Conservation (phyloP, 2,797 vertebrate species). For the Simalia tracyae region DNA sequence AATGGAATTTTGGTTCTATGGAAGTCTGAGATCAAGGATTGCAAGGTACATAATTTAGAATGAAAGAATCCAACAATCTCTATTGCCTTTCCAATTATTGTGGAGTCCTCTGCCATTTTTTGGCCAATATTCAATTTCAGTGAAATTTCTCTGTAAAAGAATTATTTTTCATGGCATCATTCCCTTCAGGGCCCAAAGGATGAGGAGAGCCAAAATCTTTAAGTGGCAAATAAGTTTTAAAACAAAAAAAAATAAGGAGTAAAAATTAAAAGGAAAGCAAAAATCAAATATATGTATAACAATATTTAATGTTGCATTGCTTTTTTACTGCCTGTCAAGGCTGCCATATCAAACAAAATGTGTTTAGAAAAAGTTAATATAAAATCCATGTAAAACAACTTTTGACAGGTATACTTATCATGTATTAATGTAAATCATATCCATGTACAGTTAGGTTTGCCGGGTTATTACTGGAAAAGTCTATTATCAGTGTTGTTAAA, state of each 20-base stretch:
- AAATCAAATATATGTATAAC: slow-evolving; percentile 10
- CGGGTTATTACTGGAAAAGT: slow-evolving; percentile 34
- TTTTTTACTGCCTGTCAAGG: slow-evolving; percentile 51
- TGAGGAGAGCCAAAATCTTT: not conserved
- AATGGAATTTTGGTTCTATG: not conserved
- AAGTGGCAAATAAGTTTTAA: not conserved
- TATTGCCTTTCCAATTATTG: not conserved
- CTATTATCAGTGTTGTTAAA: slow-evolving; percentile 20
- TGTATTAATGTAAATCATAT: slow-evolving; percentile 11
- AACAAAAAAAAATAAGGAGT: slow-evolving; percentile 23
- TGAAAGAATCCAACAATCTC: not conserved
- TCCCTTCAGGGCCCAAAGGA: not conserved
- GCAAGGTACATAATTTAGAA: not conserved
- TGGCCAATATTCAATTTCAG: not conserved
- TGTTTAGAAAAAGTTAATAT: slow-evolving; percentile 36
- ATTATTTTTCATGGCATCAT: not conserved
- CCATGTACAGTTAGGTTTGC: slow-evolving; percentile 21
- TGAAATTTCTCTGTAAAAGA: not conserved
- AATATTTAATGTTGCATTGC: slow-evolving; percentile 33
- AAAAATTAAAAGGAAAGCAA: slow-evolving; percentile 36
- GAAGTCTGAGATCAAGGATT: not conserved
- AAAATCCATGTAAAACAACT: slow-evolving; percentile 51
- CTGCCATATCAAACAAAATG: slow-evolving; percentile 44
- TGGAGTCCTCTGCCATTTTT: not conserved
- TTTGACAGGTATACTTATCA: slow-evolving; percentile 40